Percentiles rank a stretch among this genome's conserved stretches.
Evolutionary conservation across 37 sponge, comb jelly and placozoan species (phyloP).

Genomic region (Petrosia ficiformis): DNA sequence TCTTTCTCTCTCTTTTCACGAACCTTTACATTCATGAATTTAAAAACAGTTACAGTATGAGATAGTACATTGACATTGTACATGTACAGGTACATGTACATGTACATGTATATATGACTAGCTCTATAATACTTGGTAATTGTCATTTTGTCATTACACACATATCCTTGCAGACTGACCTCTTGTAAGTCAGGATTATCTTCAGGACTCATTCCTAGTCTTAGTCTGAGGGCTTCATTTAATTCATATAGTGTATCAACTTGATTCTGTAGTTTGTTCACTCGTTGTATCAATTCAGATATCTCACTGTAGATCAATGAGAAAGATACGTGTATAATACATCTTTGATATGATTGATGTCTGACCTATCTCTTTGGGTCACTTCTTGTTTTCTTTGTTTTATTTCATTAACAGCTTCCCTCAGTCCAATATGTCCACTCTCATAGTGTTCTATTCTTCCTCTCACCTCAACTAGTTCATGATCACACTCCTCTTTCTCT

Average conservation of each 20-base stretch:
- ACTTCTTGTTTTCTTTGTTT: conserved; percentile 67
- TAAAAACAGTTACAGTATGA: too few species aligned
- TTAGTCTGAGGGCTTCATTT: conserved; percentile 52
- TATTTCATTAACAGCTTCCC: conserved; percentile 71
- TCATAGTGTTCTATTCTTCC: conserved; percentile 5
- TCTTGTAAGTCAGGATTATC: conserved; percentile 20
- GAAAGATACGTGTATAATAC: background rate
- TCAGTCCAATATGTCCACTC: conserved; percentile 57
- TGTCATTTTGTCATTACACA: too few species aligned
- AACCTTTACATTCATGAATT: too few species aligned
- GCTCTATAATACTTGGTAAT: too few species aligned
- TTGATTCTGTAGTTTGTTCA: conserved; percentile 35
- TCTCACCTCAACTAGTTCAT: background rate
- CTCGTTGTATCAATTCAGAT: conserved; percentile 39
- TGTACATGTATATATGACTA: background rate
- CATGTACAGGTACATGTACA: background rate
- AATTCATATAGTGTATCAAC: conserved; percentile 42
- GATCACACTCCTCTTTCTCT: background rate
- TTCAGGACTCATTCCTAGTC: conserved; percentile 26
- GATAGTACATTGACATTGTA: too few species aligned
- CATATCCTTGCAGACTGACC: conserved; percentile 30
- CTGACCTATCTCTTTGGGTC: conserved; percentile 63
- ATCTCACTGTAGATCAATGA: conserved; percentile 35
- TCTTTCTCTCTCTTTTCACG: conserved; percentile 25
- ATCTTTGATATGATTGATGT: background rate